Conservation (phyloP, 2,888 invertebrate species). For the Diaperis boleti region DNA sequence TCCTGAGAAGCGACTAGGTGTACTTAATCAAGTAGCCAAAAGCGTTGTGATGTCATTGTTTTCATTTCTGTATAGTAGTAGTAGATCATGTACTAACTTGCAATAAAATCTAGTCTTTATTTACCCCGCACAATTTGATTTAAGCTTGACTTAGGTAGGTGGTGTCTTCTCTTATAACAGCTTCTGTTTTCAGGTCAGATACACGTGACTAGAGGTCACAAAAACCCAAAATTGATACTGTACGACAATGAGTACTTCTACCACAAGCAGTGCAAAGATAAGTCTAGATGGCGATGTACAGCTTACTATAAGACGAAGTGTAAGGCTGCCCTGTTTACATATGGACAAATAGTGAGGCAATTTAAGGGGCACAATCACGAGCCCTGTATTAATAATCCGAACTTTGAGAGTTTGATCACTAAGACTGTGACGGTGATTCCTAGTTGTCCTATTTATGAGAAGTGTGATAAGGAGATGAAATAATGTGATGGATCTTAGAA, state of each 20-base stretch:
- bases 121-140: too few relatives aligned
- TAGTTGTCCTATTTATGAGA: too few relatives aligned
- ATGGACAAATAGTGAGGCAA: conserved; percentile 46
- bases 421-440: conserved; percentile 43
- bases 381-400: conserved; percentile 33
- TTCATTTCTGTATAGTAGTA: too few relatives aligned
- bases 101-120: too few relatives aligned
- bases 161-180: neutral
- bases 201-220: conserved; percentile 51
- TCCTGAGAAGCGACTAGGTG: conserved; percentile 24
- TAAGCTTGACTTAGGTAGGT: neutral
- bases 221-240: conserved; percentile 54
- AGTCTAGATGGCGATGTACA: conserved; percentile 55
- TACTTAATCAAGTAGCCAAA: neutral
- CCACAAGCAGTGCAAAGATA: conserved; percentile 49
- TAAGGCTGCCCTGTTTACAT: conserved; percentile 50
- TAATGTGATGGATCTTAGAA: too few relatives aligned
- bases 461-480: too few relatives aligned
- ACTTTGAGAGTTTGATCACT: conserved; percentile 34
- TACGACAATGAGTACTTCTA: conserved; percentile 52
- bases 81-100: neutral
- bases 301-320: conserved; percentile 52
- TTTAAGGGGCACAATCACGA: conserved; percentile 52
- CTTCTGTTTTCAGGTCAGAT: conserved; percentile 46
- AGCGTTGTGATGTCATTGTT: conserved; percentile 1